Conservation (phyloP, 2,888 invertebrate genomes). For the Tipula unca region DNA sequence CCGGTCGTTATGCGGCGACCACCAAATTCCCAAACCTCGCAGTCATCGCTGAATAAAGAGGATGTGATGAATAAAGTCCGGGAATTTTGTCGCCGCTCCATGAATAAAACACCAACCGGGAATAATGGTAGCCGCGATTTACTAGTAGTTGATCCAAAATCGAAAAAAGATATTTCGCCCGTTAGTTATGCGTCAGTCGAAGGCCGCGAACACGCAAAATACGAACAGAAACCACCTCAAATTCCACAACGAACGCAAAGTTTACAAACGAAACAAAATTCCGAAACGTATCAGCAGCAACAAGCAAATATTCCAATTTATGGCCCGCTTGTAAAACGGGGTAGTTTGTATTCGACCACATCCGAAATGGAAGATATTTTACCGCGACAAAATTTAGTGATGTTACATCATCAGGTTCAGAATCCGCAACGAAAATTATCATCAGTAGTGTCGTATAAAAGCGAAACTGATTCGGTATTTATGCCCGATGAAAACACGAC, state of each 20-base stretch:
- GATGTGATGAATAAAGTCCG: slow-evolving; percentile 39
- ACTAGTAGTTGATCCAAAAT: background rate
- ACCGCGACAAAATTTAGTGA: slow-evolving; percentile 26
- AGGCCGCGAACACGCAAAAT: slow-evolving; percentile 21
- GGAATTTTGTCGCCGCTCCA: slow-evolving; percentile 40
- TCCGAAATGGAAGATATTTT: slow-evolving; percentile 35
- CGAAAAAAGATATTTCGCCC: slow-evolving; percentile 34
- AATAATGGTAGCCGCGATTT: slow-evolving; percentile 21
- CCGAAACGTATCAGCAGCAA: background rate
- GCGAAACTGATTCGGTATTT: slow-evolving; percentile 30
- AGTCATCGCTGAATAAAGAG: slow-evolving; percentile 29
- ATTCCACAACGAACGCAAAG: slow-evolving; percentile 38
- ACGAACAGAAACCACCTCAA: slow-evolving; percentile 32
- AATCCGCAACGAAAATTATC: slow-evolving; percentile 24
- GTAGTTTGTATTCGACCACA: slow-evolving; percentile 36
- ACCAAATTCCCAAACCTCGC: background rate
- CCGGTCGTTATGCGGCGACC: slow-evolving; percentile 26
- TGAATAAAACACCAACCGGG: slow-evolving; percentile 33
- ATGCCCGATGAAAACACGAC: slow-evolving; percentile 8
- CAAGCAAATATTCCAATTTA: slow-evolving; percentile 30
- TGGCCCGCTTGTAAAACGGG: slow-evolving; percentile 38
- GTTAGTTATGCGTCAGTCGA: slow-evolving; percentile 39
- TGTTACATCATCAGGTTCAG: background rate
- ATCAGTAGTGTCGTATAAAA: slow-evolving; percentile 20
- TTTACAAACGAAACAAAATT: slow-evolving; percentile 28